Evolutionary conservation across 2,888 invertebrate species (phyloP), one percentile per base, ranked within the genome.

Genomic region (Keiferia lycopersicella): DNA sequence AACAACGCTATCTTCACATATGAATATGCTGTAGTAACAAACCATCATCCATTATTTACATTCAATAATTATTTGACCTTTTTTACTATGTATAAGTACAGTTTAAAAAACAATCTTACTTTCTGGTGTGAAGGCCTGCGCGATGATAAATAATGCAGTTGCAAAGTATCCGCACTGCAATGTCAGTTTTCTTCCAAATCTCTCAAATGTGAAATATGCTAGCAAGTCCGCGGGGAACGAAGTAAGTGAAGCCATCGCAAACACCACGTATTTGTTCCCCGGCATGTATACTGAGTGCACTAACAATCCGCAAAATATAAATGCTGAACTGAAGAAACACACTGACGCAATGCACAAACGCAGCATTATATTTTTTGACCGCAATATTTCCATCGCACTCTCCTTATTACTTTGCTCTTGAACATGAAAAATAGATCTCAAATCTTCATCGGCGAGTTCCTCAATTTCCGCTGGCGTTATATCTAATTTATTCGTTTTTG

Each of bases 151-250:
- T 20, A 78, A 58, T 0, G 84, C 87, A 20, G 80, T 78, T 14
- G 77, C 67, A 1, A 83, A 56, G 61, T 82, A 88, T 14, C 82
- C 86, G 51, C 71, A 73, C 66, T 86, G 84, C 66, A 88, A 72
- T 2, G 86, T 81, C 38, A 84, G 70, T 69, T 68, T 85, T 64
- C 88, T 76, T 12, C 88, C 88, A 69, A 76, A 83, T 61, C 74
- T 84, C 59, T 82, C 80, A 59, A 88, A 83, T 1, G 79, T 73
- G 50, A 73, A 83, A 64, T 76, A 83, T 0, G 86, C 81, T 22
- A 88, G 66, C 0, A 87, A 22, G 69, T 88, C 88, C 34, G 88
- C 88, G 22, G 87, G 88, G 59, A 88, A 87, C 0, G 87, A 83
- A 0, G 82, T 77, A 1, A 86, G 51, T 0, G 88, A 79, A 1